phyloP scores from a whole-genome alignment of 2,797 vertebrate genomes.

The Galagoides demidoff region DNA sequence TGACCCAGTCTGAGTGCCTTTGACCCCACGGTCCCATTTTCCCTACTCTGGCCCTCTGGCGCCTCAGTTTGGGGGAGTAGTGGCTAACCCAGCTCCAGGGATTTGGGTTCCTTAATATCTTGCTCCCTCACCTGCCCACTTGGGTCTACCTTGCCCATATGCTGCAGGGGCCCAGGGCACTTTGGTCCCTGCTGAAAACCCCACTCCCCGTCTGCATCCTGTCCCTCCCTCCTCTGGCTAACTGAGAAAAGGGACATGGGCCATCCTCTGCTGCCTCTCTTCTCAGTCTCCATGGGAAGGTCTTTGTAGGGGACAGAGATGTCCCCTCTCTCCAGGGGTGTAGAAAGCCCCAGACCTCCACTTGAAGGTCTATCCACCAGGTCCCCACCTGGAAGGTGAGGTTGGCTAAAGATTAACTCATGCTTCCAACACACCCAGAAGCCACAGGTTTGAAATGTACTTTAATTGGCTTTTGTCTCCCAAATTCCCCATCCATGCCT shows the following conservation, averaged over 20 bases:
- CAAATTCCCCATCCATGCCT: background rate
- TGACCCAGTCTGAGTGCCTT: background rate
- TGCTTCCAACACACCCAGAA: background rate
- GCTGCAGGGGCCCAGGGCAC: background rate
- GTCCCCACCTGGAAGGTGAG: background rate
- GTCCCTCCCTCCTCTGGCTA: background rate
- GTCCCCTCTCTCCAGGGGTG: background rate
- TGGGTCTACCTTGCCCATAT: rapidly evolving
- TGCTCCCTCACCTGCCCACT: background rate
- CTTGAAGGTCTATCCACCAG: rapidly evolving
- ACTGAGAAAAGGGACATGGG: no score
- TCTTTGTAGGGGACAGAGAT: conserved; percentile 40
- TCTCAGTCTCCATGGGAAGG: conserved; percentile 22
- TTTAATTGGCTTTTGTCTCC: conserved; percentile 52
- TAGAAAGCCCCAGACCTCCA: background rate
- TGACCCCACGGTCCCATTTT: rapidly evolving
- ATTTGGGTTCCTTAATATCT: background rate
- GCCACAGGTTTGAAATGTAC: background rate
- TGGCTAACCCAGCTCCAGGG: background rate
- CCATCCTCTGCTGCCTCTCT: background rate
- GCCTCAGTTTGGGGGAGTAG: background rate
- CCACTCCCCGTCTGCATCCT: rapidly evolving
- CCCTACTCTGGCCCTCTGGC: background rate
- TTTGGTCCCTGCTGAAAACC: rapidly evolving
- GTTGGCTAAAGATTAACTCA: background rate